These are phyloP conservation scores for Tachysurus vachellii DNA, from an alignment of 2,113 vertebrate genomes.

Conservation along the genomic window DNA sequence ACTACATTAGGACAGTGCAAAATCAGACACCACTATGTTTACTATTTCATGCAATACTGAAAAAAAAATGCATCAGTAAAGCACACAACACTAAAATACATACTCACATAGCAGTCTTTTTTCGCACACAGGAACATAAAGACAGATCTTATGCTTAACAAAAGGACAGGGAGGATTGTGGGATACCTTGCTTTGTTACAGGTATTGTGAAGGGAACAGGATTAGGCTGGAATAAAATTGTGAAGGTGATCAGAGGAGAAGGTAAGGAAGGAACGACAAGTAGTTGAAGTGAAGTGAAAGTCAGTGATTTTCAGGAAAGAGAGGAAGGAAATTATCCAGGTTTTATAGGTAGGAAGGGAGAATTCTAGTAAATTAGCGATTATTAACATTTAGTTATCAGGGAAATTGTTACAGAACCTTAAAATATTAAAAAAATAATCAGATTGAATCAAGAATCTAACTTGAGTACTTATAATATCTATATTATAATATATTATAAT, in stretches of 20 bases:
- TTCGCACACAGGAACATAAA: conserved; percentile 8
- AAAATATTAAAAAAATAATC: neutral
- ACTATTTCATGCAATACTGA: conserved; percentile 1
- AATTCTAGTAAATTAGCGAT: neutral
- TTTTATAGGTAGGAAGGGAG: neutral
- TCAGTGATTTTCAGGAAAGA: neutral
- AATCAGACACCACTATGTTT: neutral
- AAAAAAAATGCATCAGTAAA: conserved; percentile 3
- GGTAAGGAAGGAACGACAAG: neutral
- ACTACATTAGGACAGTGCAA: neutral
- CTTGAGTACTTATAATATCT: neutral
- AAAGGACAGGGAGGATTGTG: conserved; percentile 25
- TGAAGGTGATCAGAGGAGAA: conserved; percentile 4
- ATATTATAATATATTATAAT: neutral
- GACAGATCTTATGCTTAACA: neutral
- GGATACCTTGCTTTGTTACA: conserved; percentile 67
- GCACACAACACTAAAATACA: conserved; percentile 15
- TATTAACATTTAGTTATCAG: neutral
- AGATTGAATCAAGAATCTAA: neutral
- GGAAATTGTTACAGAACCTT: neutral
- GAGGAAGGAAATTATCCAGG: conserved; percentile 14
- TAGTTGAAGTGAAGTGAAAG: neutral
- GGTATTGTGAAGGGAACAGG: conserved; percentile 56
- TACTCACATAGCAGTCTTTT: neutral
- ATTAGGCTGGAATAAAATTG: conserved; percentile 64